Evolutionary conservation across 2,888 invertebrate species (phyloP), one percentile per base, ranked within the genome.

Genomic region (Melanophora roralis): DNA sequence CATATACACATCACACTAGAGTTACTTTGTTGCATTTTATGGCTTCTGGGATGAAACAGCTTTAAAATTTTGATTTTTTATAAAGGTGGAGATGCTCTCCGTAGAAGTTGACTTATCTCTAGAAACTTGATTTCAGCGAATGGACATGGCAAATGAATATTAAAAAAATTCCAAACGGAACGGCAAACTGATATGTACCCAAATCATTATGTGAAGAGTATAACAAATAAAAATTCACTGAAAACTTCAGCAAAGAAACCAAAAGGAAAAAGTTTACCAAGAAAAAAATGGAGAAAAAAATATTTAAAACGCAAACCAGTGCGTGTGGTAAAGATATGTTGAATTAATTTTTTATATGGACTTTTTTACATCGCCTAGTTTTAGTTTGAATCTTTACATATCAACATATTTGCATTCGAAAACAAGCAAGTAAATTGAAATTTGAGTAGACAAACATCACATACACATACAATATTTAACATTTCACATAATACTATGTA

Each of bases 291-390:
- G 36, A 34, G 12, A 45, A 11, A 23, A 40, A 71, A 51, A 36
- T 38, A 62, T 4, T 38, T 40, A 51, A 57, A 71, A 71, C 74
- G 47, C 73, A 62, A 81, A 84, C n/a, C 85, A 82, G 85, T 84
- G 86, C 86, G 86, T 87, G 89, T 86, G 88, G 87, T 86, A 88
- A 84, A 53, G 60, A 73, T 81, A 82, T 82, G 80, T 74, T 76
- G 47, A 57, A 79, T 81, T 51, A 78, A 78, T 73, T 68, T 59
- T 27, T 49, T 36, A 11, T 21, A 5, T 23, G 53, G 27, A 11
- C 14, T 36, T 53, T 59, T 57, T 86, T 83, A 19, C 9, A 47
- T 14, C 34, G 8, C 85, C 86, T 87, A 85, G 84, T 82, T 84
- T 84, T 85, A 84, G 84, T 82, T 86, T 82, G 83, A 84, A 34